These are phyloP conservation scores for Symphodus melops DNA, from an alignment of 2,113 vertebrate genomes.

Conservation along the genomic window DNA sequence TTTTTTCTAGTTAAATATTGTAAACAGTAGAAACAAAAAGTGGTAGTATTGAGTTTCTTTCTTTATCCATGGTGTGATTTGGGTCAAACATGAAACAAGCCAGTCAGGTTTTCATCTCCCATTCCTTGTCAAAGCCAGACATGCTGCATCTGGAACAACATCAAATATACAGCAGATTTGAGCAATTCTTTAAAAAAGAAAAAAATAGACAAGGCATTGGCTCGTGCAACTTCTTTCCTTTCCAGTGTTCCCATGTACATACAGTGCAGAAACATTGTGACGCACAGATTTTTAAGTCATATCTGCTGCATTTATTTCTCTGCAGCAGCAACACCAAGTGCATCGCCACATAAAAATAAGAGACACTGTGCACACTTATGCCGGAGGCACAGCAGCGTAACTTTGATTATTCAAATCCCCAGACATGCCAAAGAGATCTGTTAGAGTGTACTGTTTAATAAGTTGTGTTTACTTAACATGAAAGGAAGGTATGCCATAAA, in stretches of 20 bases:
- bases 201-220: neutral
- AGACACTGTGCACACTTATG: neutral
- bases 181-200: neutral
- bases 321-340: neutral
- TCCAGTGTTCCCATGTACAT: neutral
- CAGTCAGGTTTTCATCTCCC: neutral
- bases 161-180: neutral
- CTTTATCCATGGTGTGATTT: neutral
- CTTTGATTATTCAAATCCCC: neutral
- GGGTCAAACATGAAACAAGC: neutral
- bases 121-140: too few species aligned
- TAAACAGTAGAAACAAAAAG: too few species aligned
- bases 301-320: neutral
- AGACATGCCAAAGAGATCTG: neutral
- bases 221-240: neutral
- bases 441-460: neutral
- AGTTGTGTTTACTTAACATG: neutral
- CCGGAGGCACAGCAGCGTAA: neutral
- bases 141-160: neutral
- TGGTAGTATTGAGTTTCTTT: neutral
- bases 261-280: neutral
- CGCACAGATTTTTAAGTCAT: neutral
- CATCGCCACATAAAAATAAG: neutral
- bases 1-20: neutral
- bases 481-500: neutral